Conservation (phyloP, 2,888 invertebrate species). For the Volucella inanis region DNA sequence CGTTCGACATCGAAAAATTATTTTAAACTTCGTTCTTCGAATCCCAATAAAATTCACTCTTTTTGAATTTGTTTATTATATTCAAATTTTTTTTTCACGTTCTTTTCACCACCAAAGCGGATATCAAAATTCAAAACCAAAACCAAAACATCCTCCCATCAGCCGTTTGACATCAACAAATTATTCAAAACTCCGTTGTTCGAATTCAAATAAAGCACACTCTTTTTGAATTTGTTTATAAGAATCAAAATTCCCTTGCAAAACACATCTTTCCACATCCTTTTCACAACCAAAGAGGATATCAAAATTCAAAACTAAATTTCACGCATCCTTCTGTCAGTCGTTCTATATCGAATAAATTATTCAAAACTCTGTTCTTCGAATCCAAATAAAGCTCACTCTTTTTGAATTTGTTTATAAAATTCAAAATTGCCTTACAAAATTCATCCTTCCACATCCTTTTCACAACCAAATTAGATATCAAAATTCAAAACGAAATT, state of each 20-base stretch:
- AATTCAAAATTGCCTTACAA: slow-evolving; percentile 12
- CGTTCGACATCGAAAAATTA: slow-evolving; percentile 51
- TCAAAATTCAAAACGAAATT: slow-evolving; percentile 43
- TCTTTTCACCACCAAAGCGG: slow-evolving; percentile 24
- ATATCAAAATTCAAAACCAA: slow-evolving; percentile 45
- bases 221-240: not conserved
- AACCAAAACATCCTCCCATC: slow-evolving; percentile 20
- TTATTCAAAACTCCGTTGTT: slow-evolving; percentile 5
- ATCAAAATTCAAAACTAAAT: slow-evolving; percentile 42
- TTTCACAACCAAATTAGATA: slow-evolving; percentile 17
- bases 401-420: not conserved
- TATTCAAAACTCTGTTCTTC: slow-evolving; percentile 12
- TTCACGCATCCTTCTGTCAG: slow-evolving; percentile 19
- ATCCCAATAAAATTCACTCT: not conserved
- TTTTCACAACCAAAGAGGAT: slow-evolving; percentile 23
- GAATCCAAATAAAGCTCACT: slow-evolving; percentile 17
- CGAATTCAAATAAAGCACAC: slow-evolving; percentile 4
- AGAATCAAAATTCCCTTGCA: slow-evolving; percentile 17
- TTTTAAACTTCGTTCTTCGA: slow-evolving; percentile 23
- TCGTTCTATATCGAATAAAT: slow-evolving; percentile 49
- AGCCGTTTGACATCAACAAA: slow-evolving; percentile 49
- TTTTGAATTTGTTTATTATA: not conserved
- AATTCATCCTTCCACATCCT: slow-evolving; percentile 41
- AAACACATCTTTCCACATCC: slow-evolving; percentile 40
- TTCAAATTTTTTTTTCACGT: slow-evolving; percentile 16